Evolutionary conservation across 2,113 vertebrate species (phyloP), one percentile per base, ranked within the genome.

Genomic region (Thamnophis sirtalis): DNA sequence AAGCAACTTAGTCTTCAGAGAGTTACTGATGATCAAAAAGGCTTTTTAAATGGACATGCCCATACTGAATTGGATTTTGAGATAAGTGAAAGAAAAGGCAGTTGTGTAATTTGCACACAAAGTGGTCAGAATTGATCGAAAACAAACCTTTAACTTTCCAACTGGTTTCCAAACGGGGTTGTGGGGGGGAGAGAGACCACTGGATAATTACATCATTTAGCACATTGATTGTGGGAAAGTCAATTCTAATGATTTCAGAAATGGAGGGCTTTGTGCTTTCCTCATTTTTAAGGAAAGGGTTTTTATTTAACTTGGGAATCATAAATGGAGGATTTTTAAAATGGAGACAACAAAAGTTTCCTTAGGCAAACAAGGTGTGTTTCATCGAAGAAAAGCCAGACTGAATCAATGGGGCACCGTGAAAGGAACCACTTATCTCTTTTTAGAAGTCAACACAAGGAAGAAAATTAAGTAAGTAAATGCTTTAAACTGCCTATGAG

Each of bases 161-260:
- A 98, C 97, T 98, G 97, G 96, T 98, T 98, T 98, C n/a, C n/a
- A 98, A 98, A 98, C 98, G 96, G 95, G 55, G n/a, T n/a, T n/a
- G n/a, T 43, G 53, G 11, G 15, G n/a, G 49, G 49, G 95, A 94
- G 97, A 96, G 97, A 97, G 97, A 97, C 97, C 97, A 96, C 96
- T 96, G 96, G 97, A 98, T 98, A 98, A 98, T 98, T 98, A 98
- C 98, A 98, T 98, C 97, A 98, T 98, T 98, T 98, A 98, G 98
- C 97, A 98, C 98, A 98, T 98, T 98, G 98, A 98, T 98, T 98
- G 98, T 97, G 93, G 96, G 96, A 97, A 97, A 98, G 97, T 98
- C 98, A 98, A 98, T 98, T 97, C 97, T 98, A 98, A 97, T 97
- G 97, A 97, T 98, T 98, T 98, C 98, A 98, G 98, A 98, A 98